Conservation (phyloP, 2,888 invertebrate genomes). For the Apamea monoglypha region DNA sequence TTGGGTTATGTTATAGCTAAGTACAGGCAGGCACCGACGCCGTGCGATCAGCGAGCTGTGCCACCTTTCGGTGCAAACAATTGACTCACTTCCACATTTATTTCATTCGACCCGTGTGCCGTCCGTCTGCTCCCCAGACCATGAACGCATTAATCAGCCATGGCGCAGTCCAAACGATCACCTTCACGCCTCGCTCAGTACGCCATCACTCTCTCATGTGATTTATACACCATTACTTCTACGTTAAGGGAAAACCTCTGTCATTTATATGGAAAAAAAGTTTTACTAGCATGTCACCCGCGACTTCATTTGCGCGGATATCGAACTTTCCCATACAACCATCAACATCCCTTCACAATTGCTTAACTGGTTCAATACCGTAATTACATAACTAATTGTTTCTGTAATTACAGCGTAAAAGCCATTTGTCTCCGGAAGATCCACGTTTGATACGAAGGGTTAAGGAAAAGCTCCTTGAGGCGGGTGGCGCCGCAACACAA, state of each 20-base stretch:
- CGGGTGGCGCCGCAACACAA: too few species aligned
- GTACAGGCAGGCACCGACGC: neutral
- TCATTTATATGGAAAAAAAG: slow-evolving; percentile 1
- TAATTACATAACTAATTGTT: neutral
- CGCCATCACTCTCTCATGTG: slow-evolving; percentile 12
- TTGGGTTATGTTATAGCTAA: neutral
- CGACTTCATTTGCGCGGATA: neutral
- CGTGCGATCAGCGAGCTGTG: neutral
- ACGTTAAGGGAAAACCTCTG: neutral
- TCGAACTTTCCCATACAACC: neutral
- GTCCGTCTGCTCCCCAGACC: slow-evolving; percentile 23
- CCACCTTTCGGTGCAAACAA: neutral
- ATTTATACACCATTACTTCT: slow-evolving; percentile 23
- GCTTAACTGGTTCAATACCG: neutral
- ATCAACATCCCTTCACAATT: neutral
- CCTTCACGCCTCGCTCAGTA: slow-evolving; percentile 8
- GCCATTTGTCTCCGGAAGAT: neutral
- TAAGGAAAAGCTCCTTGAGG: too few species aligned
- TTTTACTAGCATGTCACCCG: neutral
- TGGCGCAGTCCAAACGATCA: slow-evolving; percentile 1
- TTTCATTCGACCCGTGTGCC: neutral
- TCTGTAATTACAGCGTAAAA: too few species aligned
- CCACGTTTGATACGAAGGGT: too few species aligned
- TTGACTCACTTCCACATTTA: neutral
- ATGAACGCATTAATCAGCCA: slow-evolving; percentile 32